Conservation (phyloP, 2,797 vertebrate species). For the Furcifer pardalis region DNA sequence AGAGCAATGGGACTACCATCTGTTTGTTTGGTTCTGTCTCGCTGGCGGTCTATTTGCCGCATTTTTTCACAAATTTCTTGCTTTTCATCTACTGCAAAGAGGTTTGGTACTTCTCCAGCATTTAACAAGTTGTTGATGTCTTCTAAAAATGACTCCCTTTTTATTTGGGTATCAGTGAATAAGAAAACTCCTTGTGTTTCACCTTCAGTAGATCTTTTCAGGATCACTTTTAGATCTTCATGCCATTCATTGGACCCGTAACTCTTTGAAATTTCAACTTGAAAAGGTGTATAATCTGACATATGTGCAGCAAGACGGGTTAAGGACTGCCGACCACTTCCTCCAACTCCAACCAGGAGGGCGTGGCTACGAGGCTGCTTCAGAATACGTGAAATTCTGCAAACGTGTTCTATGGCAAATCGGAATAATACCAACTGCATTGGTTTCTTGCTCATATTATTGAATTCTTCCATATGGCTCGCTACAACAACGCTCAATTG, state of each 20-base stretch:
- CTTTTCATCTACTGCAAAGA: slow-evolving; percentile 88
- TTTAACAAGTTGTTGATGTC: slow-evolving; percentile 91
- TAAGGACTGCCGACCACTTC: slow-evolving; percentile 89
- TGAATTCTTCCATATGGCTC: slow-evolving; percentile 87
- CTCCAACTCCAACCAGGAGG: slow-evolving; percentile 89
- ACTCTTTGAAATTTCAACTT: slow-evolving; percentile 90
- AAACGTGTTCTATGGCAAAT: slow-evolving; percentile 93
- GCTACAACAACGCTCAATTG: slow-evolving; percentile 83
- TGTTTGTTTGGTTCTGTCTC: slow-evolving; percentile 86
- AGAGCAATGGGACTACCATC: slow-evolving; percentile 87
- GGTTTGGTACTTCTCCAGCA: slow-evolving; percentile 91
- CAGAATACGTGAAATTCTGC: slow-evolving; percentile 88
- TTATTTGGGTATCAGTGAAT: slow-evolving; percentile 91
- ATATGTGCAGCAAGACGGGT: slow-evolving; percentile 89
- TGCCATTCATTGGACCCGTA: slow-evolving; percentile 86
- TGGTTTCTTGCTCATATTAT: slow-evolving; percentile 87
- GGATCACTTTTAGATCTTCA: slow-evolving; percentile 87
- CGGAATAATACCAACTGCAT: slow-evolving; percentile 92
- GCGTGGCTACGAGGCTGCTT: slow-evolving; percentile 91
- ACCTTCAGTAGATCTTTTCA: slow-evolving; percentile 83
- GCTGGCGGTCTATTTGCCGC: slow-evolving; percentile 85
- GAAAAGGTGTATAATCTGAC: slow-evolving; percentile 86
- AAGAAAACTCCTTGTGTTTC: slow-evolving; percentile 89
- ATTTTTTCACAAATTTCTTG: slow-evolving; percentile 91
- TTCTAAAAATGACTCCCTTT: slow-evolving; percentile 90